Evolutionary conservation across 2,113 vertebrate genomes (phyloP), one percentile per base, ranked within the genome.

Genomic region (Abramis brama): DNA sequence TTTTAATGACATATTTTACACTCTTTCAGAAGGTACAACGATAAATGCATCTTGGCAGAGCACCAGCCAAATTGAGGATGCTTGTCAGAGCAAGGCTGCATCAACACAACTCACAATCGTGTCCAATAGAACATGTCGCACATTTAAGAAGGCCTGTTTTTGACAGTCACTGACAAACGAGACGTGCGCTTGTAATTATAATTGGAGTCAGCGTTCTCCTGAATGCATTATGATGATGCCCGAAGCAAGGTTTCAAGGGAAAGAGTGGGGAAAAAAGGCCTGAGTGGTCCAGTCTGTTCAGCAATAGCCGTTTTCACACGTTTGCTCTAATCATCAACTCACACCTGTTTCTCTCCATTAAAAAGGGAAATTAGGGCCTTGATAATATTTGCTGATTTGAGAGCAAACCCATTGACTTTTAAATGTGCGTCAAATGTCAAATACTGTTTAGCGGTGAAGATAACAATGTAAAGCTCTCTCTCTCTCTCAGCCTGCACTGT

Each of bases 21-120:
- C 50, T 88, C 82, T 82, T 57, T 84, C 85, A 88, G 84, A 89
- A 90, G 86, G 91, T 91, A 92, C 91, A 90, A 89, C 86, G 89
- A 92, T 90, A 94, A 92, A 95, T 93, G 91, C 88, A 87, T 60
- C 87, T 90, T 91, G 93, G 93, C 93, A 93, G 90, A 59, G 85
- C 90, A 92, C 90, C 91, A 92, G 87, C 25, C 5, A 84, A 77
- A 78, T 88, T 86, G 90, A 83, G 86, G 90, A 91, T 83, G 89
- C 91, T 92, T 92, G 94, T 93, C 88, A 82, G 90, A 84, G 84
- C 91, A 89, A 89, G 90, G 91, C 92, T 91, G 90, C 91, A 89
- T 89, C 90, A 88, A 89, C 78, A 86, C 90, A 82, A 68, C 60
- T 73, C 83, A 43, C 8, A 86, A 88, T 90, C 89, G 88, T 87